These are phyloP conservation scores for Macrostomum lignano DNA, from an alignment of 1,140 invertebrate species.

Conservation along the genomic window DNA sequence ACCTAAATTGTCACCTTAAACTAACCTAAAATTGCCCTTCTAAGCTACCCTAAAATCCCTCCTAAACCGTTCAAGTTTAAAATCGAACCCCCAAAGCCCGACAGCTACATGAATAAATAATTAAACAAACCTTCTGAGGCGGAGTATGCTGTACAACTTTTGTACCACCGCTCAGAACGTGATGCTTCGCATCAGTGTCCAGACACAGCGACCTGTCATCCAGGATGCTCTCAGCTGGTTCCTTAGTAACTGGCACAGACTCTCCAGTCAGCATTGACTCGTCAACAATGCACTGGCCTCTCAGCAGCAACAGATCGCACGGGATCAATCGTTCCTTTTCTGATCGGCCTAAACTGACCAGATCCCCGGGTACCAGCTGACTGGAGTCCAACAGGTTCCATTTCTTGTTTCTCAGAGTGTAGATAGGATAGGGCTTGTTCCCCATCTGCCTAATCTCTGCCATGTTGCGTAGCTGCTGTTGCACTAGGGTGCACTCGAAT, in stretches of 20 bases:
- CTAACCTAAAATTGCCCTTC: too few relatives aligned
- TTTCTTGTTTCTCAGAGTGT: constrained; percentile 66
- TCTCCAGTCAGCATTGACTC: constrained; percentile 81
- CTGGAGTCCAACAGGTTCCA: constrained; percentile 62
- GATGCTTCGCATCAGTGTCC: not conserved
- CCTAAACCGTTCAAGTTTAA: too few relatives aligned
- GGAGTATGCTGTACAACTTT: constrained; percentile 23
- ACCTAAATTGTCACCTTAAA: too few relatives aligned
- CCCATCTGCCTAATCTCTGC: constrained; percentile 99
- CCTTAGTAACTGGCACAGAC: constrained; percentile 96
- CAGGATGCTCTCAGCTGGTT: not conserved
- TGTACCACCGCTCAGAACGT: not conserved
- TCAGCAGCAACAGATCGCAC: constrained; percentile 70
- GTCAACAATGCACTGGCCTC: constrained; percentile 79
- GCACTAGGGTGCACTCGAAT: constrained; percentile 89
- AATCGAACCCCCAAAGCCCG: too few relatives aligned
- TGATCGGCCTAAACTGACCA: constrained; percentile 49
- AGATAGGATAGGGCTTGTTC: constrained; percentile 53
- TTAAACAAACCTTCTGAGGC: constrained; percentile 22
- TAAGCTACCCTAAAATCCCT: too few relatives aligned
- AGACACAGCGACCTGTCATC: not conserved
- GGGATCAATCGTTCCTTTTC: constrained; percentile 44
- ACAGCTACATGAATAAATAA: too few relatives aligned
- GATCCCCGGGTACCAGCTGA: constrained; percentile 72
- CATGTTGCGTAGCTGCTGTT: constrained; percentile 89